These are phyloP conservation scores for Pseudorasbora parva DNA, from an alignment of 2,113 vertebrate species.

Conservation along the genomic window DNA sequence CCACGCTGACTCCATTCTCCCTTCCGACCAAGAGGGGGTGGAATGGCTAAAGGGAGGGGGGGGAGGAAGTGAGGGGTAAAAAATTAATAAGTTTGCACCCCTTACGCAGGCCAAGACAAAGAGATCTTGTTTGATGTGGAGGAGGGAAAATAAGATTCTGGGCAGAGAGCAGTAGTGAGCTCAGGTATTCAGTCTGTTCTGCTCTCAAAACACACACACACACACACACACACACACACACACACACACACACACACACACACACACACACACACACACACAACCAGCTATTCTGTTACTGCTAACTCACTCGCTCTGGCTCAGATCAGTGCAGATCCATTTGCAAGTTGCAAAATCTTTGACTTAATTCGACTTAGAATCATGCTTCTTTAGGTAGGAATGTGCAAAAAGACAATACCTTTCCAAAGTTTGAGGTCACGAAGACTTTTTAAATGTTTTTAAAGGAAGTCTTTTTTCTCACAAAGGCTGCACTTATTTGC, in stretches of 20 bases:
- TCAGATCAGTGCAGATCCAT: slow-evolving; percentile 23
- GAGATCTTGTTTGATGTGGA: slow-evolving; percentile 59
- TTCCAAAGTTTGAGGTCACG: background rate
- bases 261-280: slow-evolving; percentile 24
- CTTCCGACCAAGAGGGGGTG: background rate
- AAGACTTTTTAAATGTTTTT: background rate
- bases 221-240: slow-evolving; percentile 35
- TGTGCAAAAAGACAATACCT: background rate
- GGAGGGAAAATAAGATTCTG: slow-evolving; percentile 34
- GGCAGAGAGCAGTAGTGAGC: slow-evolving; percentile 30
- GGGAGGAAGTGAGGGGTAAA: slow-evolving; percentile 7
- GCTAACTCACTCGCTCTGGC: slow-evolving; percentile 4
- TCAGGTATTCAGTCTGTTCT: slow-evolving; percentile 35
- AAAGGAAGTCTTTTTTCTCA: background rate
- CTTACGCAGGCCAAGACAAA: slow-evolving; percentile 58
- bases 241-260: slow-evolving; percentile 35
- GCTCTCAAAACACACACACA: slow-evolving; percentile 20
- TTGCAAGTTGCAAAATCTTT: slow-evolving; percentile 33
- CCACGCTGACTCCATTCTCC: slow-evolving; percentile 57
- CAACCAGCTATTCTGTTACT: slow-evolving; percentile 27
- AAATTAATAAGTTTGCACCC: slow-evolving; percentile 64
- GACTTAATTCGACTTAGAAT: background rate
- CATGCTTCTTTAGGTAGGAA: background rate
- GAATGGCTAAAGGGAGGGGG: background rate
- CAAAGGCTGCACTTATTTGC: background rate